Conservation (phyloP, 2,113 vertebrate species). For the Macquaria australasica region DNA sequence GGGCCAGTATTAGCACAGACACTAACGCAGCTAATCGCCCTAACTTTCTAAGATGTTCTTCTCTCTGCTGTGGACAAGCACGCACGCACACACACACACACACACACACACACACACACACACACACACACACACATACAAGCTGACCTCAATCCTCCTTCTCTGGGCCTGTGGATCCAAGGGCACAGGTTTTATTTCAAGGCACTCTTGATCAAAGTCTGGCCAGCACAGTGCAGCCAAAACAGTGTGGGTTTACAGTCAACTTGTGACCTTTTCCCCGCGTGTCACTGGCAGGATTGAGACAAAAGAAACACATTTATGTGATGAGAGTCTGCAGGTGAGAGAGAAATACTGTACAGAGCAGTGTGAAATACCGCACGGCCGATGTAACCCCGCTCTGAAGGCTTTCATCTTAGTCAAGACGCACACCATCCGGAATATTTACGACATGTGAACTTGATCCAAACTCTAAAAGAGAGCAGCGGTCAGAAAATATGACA, state of each 20-base stretch:
- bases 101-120: slow-evolving; percentile 29
- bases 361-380: slow-evolving; percentile 14
- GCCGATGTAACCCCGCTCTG: slow-evolving; percentile 5
- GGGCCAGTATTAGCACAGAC: slow-evolving; percentile 72
- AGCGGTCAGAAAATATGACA: slow-evolving; percentile 5
- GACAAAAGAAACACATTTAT: slow-evolving; percentile 37
- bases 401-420: slow-evolving; percentile 13
- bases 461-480: slow-evolving; percentile 8
- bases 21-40: slow-evolving; percentile 70
- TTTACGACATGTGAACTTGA: slow-evolving; percentile 9
- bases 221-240: slow-evolving; percentile 9
- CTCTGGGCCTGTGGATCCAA: slow-evolving; percentile 47
- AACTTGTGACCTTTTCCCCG: not conserved
- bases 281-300: not conserved
- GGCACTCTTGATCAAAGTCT: slow-evolving; percentile 14
- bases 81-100: slow-evolving; percentile 28
- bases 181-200: slow-evolving; percentile 44
- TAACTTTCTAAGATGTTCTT: slow-evolving; percentile 78
- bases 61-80: slow-evolving; percentile 15
- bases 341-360: not conserved
- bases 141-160: slow-evolving; percentile 71
- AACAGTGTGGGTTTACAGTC: not conserved
- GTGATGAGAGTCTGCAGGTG: slow-evolving; percentile 15
- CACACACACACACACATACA: slow-evolving; percentile 13
- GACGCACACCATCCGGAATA: slow-evolving; percentile 10